A percentile compares a stretch with the other conserved stretches of the same genome.
These are phyloP conservation scores for Okamejei kenojei DNA, from an alignment of 2,797 vertebrate species.

Conservation along the genomic window DNA sequence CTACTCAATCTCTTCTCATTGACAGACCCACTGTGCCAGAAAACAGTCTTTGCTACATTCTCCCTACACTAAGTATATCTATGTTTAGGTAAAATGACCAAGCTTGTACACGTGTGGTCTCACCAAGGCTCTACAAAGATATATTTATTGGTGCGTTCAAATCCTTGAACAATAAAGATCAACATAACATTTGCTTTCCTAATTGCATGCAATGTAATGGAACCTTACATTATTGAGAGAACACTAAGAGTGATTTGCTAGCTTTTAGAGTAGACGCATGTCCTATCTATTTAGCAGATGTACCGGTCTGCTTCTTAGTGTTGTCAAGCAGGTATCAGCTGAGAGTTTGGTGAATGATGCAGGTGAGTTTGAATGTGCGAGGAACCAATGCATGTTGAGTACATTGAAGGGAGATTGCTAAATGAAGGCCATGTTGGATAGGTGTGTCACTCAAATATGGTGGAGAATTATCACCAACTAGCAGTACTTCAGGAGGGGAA, in stretches of 20 bases:
- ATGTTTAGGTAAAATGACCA: too few relatives aligned
- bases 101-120: too few relatives aligned
- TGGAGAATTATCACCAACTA: not conserved
- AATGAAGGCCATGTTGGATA: not conserved
- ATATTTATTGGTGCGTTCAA: too few relatives aligned
- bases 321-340: not conserved
- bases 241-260: not conserved
- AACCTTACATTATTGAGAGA: not conserved
- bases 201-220: not conserved
- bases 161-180: too few relatives aligned
- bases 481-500: too few relatives aligned
- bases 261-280: not conserved
- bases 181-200: too few relatives aligned
- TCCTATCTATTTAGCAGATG: not conserved
- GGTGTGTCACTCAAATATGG: not conserved
- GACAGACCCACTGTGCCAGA: too few relatives aligned
- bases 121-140: too few relatives aligned
- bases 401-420: not conserved
- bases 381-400: not conserved
- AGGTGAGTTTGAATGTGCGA: not conserved
- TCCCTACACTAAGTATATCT: too few relatives aligned
- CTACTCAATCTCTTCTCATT: too few relatives aligned
- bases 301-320: not conserved
- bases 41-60: too few relatives aligned
- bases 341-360: not conserved